Conservation (phyloP, 1,140 invertebrate genomes). For the Luehdorfia chinensis region DNA sequence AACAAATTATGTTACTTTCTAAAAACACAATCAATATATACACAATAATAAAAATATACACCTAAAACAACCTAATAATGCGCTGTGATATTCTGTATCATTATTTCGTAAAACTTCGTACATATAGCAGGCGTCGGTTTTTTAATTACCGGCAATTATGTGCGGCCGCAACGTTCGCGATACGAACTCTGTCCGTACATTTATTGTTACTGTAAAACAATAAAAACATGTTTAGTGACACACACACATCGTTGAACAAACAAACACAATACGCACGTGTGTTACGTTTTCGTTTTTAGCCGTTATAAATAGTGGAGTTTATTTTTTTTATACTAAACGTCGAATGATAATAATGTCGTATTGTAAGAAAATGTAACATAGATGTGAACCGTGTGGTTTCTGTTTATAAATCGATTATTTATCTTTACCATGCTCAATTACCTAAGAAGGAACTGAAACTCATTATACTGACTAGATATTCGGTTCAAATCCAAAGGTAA, state of each 20-base stretch:
- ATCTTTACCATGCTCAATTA: too few relatives aligned
- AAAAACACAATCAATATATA: too few relatives aligned
- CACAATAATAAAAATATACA: constrained; percentile 3
- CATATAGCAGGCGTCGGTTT: constrained; percentile 18
- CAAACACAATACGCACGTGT: constrained; percentile 42
- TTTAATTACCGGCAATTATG: constrained; percentile 36
- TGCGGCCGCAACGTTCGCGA: constrained; percentile 29
- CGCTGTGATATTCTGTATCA: constrained; percentile 4
- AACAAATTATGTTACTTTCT: too few relatives aligned
- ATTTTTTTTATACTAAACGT: constrained; percentile 3
- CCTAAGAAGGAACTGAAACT: too few relatives aligned
- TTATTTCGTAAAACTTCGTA: constrained; percentile 6
- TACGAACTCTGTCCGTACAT: constrained; percentile 21
- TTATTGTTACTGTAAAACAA: constrained; percentile 44
- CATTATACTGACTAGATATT: too few relatives aligned
- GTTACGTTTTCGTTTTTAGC: neutral
- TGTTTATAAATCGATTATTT: too few relatives aligned
- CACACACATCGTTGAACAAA: constrained; percentile 38
- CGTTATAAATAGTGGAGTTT: constrained; percentile 6
- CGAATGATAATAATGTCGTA: neutral
- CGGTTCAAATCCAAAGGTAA: too few relatives aligned
- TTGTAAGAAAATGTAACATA: neutral
- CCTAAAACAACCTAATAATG: constrained; percentile 10
- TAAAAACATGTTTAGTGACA: constrained; percentile 48
- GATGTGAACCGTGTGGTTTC: neutral